A percentile compares a stretch with the other conserved stretches of the same genome.
Evolutionary conservation across 2,113 vertebrate species (phyloP).

Genomic region (Phasianus colchicus): DNA sequence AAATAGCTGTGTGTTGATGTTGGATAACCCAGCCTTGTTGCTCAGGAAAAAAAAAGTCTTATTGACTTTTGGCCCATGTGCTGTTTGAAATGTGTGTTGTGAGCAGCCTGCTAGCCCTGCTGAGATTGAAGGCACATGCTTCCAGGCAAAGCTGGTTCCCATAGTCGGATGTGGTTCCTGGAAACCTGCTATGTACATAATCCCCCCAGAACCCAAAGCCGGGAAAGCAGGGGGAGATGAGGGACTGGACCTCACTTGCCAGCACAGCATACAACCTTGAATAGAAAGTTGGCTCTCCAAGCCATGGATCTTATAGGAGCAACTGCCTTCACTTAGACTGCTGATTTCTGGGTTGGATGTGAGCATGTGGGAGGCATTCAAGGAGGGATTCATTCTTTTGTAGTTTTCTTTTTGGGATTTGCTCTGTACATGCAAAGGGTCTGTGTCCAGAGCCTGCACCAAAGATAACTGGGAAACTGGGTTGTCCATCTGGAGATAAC

Average conservation of each 20-base stretch:
- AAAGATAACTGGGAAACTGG: background rate
- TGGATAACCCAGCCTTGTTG: constrained; percentile 26
- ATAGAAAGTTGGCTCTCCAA: background rate
- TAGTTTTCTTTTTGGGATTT: background rate
- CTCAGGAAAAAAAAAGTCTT: background rate
- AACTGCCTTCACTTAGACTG: background rate
- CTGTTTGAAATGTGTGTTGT: background rate
- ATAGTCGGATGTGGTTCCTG: background rate
- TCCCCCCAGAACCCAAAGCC: background rate
- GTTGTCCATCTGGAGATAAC: background rate
- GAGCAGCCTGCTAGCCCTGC: background rate
- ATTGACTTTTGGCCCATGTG: constrained; percentile 21
- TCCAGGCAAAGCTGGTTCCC: background rate
- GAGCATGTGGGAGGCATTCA: background rate
- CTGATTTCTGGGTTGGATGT: background rate
- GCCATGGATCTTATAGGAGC: background rate
- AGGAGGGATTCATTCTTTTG: background rate
- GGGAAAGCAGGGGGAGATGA: background rate
- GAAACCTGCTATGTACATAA: background rate
- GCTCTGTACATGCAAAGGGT: background rate
- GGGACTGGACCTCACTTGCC: background rate
- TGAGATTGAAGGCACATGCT: background rate
- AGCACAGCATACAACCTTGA: background rate
- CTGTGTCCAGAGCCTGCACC: background rate
- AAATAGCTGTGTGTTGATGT: constrained; percentile 36